Conservation (phyloP, 2,888 invertebrate genomes). For the Merodon equestris region DNA sequence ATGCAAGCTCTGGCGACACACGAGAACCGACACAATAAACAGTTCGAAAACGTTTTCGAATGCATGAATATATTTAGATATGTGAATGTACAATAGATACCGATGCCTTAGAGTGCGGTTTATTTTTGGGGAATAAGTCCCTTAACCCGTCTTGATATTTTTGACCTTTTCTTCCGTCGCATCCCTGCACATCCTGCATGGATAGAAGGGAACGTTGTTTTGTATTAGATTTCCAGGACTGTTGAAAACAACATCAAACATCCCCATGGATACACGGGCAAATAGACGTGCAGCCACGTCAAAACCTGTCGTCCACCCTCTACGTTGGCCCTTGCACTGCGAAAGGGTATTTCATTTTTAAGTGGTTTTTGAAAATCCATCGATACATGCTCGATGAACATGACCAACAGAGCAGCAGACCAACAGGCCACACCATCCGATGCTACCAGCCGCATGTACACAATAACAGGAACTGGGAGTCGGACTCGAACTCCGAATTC, state of each 20-base stretch:
- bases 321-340: conserved; percentile 38
- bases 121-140: conserved; percentile 34
- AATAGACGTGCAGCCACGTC: conserved; percentile 25
- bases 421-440: conserved; percentile 28
- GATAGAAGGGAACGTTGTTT: too few species aligned
- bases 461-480: conserved; percentile 24
- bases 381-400: conserved; percentile 65
- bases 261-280: background rate
- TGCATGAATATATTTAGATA: conserved; percentile 1
- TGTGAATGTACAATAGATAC: too few species aligned
- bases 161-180: conserved; percentile 13
- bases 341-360: conserved; percentile 65
- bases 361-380: conserved; percentile 67
- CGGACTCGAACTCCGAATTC: background rate
- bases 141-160: conserved; percentile 19
- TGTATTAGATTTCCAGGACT: too few species aligned
- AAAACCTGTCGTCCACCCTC: too few species aligned
- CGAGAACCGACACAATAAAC: conserved; percentile 9
- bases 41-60: conserved; percentile 43
- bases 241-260: conserved; percentile 5
- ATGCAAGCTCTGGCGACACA: conserved; percentile 13
- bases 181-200: too few species aligned
- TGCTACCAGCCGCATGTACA: conserved; percentile 17
- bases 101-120: conserved; percentile 34
- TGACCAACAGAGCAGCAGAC: conserved; percentile 32